Evolutionary conservation across 2,113 vertebrate species (phyloP).

Genomic region (Gobio gobio): DNA sequence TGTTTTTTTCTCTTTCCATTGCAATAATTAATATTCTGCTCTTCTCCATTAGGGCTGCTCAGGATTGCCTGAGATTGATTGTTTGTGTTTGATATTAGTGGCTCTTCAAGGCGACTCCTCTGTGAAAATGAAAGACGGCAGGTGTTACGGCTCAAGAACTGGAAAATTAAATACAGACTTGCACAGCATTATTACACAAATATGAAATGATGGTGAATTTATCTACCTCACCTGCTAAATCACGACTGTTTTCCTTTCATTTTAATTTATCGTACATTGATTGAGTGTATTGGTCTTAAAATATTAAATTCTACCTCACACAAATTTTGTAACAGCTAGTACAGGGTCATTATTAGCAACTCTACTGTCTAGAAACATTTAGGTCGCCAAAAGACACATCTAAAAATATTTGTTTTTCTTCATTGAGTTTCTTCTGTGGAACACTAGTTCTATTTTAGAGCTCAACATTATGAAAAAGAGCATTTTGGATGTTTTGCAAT

Average conservation of each 20-base stretch:
- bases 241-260: constrained; percentile 53
- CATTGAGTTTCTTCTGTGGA: not conserved
- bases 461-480: not conserved
- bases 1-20: constrained; percentile 65
- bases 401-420: not conserved
- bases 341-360: not conserved
- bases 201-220: constrained; percentile 61
- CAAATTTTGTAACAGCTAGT: constrained; percentile 2
- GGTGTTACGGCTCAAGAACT: constrained; percentile 68
- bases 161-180: constrained; percentile 73
- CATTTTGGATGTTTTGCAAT: not conserved
- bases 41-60: constrained; percentile 76
- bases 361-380: not conserved
- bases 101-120: constrained; percentile 70
- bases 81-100: constrained; percentile 79
- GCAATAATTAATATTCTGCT: constrained; percentile 78
- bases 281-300: constrained; percentile 16
- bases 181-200: constrained; percentile 58
- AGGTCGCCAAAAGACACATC: not conserved
- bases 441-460: not conserved
- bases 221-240: constrained; percentile 66
- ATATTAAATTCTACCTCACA: constrained; percentile 6
- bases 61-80: constrained; percentile 78
- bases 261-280: not conserved
- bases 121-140: constrained; percentile 71